Evolutionary conservation across 1,140 invertebrate species (phyloP).

Genomic region (Dryas iulia): DNA sequence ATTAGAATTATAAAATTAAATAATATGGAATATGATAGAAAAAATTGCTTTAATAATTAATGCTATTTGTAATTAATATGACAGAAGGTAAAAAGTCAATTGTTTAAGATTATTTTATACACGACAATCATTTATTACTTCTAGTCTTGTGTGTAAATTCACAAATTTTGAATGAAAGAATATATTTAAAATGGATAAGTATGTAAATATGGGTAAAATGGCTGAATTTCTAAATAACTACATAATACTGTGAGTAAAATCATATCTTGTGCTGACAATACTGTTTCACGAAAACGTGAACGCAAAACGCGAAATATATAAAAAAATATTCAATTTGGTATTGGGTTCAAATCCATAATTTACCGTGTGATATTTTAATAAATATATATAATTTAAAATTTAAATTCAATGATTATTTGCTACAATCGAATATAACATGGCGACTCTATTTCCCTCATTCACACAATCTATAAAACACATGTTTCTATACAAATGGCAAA

Average conservation of each 20-base stretch:
- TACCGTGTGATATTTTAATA: neutral
- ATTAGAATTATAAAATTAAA: too few relatives aligned
- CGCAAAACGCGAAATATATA: conserved; percentile 27
- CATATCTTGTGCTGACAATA: conserved; percentile 35
- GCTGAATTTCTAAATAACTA: conserved; percentile 64
- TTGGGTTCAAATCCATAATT: conserved; percentile 25
- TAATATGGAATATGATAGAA: too few relatives aligned
- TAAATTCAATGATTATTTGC: neutral
- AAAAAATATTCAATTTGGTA: conserved; percentile 29
- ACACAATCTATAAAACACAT: too few relatives aligned
- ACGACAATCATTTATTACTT: too few relatives aligned
- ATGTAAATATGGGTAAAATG: conserved; percentile 49
- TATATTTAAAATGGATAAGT: neutral
- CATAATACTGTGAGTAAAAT: conserved; percentile 64
- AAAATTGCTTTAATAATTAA: too few relatives aligned
- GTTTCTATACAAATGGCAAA: too few relatives aligned
- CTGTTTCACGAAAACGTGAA: conserved; percentile 33
- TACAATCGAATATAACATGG: neutral
- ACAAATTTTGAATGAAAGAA: neutral
- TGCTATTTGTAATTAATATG: too few relatives aligned
- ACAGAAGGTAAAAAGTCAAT: too few relatives aligned
- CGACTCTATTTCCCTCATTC: neutral
- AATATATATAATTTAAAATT: neutral
- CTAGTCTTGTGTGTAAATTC: neutral
- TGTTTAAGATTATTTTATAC: too few relatives aligned